Evolutionary conservation across 1,140 invertebrate species (phyloP).

Genomic region (Palaemon carinicauda): DNA sequence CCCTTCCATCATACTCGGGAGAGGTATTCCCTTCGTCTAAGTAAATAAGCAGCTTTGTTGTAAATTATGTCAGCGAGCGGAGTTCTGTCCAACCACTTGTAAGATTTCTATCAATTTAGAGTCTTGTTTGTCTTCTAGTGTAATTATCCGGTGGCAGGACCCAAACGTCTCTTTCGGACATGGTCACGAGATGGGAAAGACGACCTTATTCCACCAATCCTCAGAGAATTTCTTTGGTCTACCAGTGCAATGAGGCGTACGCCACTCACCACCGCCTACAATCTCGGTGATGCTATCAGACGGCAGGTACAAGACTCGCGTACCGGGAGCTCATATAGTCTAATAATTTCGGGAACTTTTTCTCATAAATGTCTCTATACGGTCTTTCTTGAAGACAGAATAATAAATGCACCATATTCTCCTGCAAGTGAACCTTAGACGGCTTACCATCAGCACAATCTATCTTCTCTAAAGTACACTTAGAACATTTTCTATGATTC

Average conservation of each 20-base stretch:
- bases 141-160: slow-evolving; percentile 37
- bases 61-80: slow-evolving; percentile 32
- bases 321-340: slow-evolving; percentile 10
- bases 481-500: not conserved
- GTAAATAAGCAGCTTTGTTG: slow-evolving; percentile 28
- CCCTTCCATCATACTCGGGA: slow-evolving; percentile 6
- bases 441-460: not conserved
- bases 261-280: not conserved
- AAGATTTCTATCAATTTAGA: slow-evolving; percentile 41
- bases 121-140: slow-evolving; percentile 41
- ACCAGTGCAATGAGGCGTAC: not conserved
- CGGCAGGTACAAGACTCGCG: slow-evolving; percentile 27
- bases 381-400: not conserved
- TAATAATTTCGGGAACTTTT: slow-evolving; percentile 26
- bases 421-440: not conserved
- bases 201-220: not conserved
- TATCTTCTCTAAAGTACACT: not conserved
- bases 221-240: not conserved
- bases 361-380: slow-evolving; percentile 12
- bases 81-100: slow-evolving; percentile 20
- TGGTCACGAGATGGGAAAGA: not conserved
- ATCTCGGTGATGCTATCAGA: slow-evolving; percentile 29
- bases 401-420: not conserved
- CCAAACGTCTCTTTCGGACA: not conserved
- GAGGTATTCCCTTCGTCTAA: not conserved